Evolutionary conservation across 1,140 invertebrate species (phyloP), one percentile per base, ranked within the genome.

Genomic region (Atta colombica): DNA sequence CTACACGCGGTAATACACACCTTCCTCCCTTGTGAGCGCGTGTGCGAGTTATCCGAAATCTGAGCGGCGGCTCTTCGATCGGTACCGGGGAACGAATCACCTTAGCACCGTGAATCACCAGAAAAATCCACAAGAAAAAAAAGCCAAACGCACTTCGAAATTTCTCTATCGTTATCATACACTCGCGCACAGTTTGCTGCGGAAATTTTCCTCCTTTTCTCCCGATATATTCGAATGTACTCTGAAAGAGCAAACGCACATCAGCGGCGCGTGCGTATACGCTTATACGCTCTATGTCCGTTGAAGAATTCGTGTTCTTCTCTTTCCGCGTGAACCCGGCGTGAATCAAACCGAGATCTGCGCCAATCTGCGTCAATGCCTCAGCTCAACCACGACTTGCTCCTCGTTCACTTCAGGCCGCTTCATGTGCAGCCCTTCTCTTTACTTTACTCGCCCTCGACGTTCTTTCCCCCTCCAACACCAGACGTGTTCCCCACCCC

Each of bases 341-440:
- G 84, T 74, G 25, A 90, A 82, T 55, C 39, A 16, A 86, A 60
- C 77, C 58, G 77, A 87, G 35, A 74, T 82, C 85, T 87, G 88
- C 85, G 63, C 45, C 82, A 85, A 89, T 89, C 31, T 35, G 88
- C 85, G 63, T 45, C 75, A 85, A 89, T 89, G 87, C 87, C 49
- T 72, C 61, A 88, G 60, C 82, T 72, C 61, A 88, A 53, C 88
- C 68, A 71, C 77, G 45, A 89, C 68, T 82, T 51, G 68, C 80
- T 72, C 53, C 7, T 51, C 68, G 68, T 49, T 49, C 68, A 55
- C 53, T 72, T 84, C 69, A 53, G 18, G 35, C 35, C 80, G 55
- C 25, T 51, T 68, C 80, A n/a, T 39, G 77, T 28, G 77, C 49
- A 31, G 55, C 35, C 55, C 80, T 84, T 75, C 80, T 39, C 80